Evolutionary conservation across 2,113 vertebrate genomes (phyloP).

Genomic region (Nothobranchius furzeri): DNA sequence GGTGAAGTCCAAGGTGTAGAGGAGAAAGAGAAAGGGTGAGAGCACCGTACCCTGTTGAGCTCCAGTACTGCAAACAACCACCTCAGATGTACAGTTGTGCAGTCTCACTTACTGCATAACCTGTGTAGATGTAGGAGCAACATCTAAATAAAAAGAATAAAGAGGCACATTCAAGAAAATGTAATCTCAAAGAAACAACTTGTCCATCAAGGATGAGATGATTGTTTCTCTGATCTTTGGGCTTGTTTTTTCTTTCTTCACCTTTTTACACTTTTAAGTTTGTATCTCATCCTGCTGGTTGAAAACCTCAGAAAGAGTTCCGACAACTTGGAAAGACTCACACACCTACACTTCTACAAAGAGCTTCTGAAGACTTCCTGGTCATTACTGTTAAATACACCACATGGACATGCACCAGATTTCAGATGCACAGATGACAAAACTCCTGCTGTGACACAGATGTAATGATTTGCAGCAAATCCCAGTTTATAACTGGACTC

Average conservation of each 20-base stretch:
- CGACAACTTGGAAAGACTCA: neutral
- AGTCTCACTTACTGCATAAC: too few relatives aligned
- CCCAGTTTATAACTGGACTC: neutral
- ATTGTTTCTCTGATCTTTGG: neutral
- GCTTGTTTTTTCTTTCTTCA: neutral
- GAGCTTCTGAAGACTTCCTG: neutral
- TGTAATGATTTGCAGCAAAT: conserved; percentile 1
- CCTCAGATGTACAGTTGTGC: too few relatives aligned
- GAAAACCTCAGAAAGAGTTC: neutral
- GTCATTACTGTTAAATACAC: neutral
- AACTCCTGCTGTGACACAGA: conserved; percentile 3
- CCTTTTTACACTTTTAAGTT: neutral
- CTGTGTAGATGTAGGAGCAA: too few relatives aligned
- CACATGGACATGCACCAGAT: too few relatives aligned
- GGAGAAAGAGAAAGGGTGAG: too few relatives aligned
- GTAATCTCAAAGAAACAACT: neutral
- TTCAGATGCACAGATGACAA: neutral
- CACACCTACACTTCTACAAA: neutral
- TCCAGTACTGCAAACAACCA: too few relatives aligned
- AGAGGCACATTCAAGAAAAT: neutral
- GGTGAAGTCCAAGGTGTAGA: too few relatives aligned
- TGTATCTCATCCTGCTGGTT: neutral
- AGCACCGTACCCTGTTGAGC: too few relatives aligned
- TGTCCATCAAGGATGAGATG: neutral
- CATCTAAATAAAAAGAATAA: too few relatives aligned